Conservation (phyloP, 2,797 vertebrate genomes). For the Hydrophis major region DNA sequence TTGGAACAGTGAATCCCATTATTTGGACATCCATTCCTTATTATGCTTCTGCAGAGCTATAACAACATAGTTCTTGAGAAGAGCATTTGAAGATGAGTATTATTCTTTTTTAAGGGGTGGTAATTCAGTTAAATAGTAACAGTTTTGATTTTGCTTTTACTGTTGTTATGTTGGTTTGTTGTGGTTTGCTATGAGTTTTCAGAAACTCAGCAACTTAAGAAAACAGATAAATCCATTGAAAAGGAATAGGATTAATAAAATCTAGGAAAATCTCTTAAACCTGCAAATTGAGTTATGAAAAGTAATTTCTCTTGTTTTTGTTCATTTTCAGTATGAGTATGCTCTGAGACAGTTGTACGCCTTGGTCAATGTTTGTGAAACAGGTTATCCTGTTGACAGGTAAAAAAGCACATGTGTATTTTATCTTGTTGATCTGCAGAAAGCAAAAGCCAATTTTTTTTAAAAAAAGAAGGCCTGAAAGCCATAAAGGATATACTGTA, state of each 20-base stretch:
- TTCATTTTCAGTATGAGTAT: constrained; percentile 84
- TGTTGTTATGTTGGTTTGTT: background rate
- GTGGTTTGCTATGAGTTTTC: background rate
- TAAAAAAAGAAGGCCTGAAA: background rate
- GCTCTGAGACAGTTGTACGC: constrained; percentile 88
- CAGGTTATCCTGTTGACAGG: constrained; percentile 79
- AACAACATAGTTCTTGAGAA: background rate
- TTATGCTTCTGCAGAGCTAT: background rate
- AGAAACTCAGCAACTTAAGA: background rate
- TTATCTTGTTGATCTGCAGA: background rate
- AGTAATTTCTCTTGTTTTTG: constrained; percentile 18
- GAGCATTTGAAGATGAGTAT: background rate
- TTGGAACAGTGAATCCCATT: background rate
- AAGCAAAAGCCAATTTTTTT: background rate
- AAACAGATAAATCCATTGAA: background rate
- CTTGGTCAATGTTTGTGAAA: constrained; percentile 91
- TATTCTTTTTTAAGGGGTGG: background rate
- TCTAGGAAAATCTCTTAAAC: background rate
- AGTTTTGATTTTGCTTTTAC: background rate
- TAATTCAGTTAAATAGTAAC: background rate
- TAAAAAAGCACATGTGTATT: constrained; percentile 52
- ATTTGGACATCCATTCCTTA: background rate
- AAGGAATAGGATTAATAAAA: background rate
- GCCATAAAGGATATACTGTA: background rate
- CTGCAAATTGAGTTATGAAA: background rate